phyloP scores from a whole-genome alignment of 2,888 invertebrate genomes.

The Thelaira solivaga region DNA sequence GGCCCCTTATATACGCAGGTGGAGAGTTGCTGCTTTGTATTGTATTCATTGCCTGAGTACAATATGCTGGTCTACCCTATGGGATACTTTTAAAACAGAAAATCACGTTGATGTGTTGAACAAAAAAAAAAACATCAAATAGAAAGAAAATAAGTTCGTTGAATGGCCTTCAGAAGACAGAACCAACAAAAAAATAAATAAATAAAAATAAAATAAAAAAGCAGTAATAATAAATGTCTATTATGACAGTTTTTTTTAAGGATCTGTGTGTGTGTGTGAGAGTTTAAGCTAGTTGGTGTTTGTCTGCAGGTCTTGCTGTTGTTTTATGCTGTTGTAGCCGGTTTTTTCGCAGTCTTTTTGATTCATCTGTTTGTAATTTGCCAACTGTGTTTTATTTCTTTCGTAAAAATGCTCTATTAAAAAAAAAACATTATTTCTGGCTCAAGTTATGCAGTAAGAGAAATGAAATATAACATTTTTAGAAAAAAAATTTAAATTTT shows the following conservation, averaged over 20 bases:
- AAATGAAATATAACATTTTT: too few species aligned
- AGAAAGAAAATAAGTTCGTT: conserved; percentile 44
- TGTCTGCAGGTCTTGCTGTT: conserved; percentile 19
- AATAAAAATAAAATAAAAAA: neutral
- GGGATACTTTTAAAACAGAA: conserved; percentile 24
- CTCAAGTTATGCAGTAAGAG: too few species aligned
- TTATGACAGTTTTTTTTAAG: conserved; percentile 27
- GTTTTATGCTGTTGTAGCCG: neutral
- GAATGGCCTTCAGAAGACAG: conserved; percentile 57
- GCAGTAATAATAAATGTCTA: conserved; percentile 43
- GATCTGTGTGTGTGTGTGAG: conserved; percentile 2
- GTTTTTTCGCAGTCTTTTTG: neutral
- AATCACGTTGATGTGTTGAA: conserved; percentile 34
- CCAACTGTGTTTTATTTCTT: neutral
- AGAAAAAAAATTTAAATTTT: too few species aligned
- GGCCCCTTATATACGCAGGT: neutral
- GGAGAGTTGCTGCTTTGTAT: conserved; percentile 29
- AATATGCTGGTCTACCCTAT: conserved; percentile 50
- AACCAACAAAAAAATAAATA: conserved; percentile 1
- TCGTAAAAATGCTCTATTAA: too few species aligned
- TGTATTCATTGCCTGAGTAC: conserved; percentile 27
- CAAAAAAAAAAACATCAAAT: neutral
- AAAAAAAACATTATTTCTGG: too few species aligned
- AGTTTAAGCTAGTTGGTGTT: neutral
- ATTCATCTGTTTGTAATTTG: neutral